Evolutionary conservation across 2,797 vertebrate genomes (phyloP), one percentile per base, ranked within the genome.

Genomic region (Melanogrammus aeglefinus): DNA sequence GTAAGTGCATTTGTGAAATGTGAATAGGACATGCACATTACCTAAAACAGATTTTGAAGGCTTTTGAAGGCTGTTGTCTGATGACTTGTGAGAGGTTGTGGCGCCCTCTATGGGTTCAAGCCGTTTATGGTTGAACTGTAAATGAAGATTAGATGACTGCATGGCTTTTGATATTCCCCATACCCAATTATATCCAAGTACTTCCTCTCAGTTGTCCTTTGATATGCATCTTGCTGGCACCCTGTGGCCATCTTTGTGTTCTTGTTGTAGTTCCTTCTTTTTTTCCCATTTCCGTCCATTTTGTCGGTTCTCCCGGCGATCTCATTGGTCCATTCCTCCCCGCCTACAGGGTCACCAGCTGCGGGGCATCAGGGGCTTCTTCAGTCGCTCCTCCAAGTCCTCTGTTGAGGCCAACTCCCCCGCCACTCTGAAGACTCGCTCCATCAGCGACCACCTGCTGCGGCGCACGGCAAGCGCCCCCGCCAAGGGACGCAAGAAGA

Each of bases 401-500:
- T 91, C 93, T 0, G 93, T 95, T 18, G 97, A 99, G 81, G 92
- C 89, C 79, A 85, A 86, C 76, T 86, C 88, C 0, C 88, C 91
- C 73, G 85, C 89, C 36, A 92, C 93, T 0, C 84, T 93, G 57
- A 93, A 95, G 29, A 99, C 98, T 74, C 94, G 96, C 76, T 98
- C 97, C 0, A 91, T 98, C 9, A 96, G 97, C 8, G 96, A 98
- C 18, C 95, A 96, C 72, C 92, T 99, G 78, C 94, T 99, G 77
- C 95, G 97, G 0, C 97, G 98, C 77, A 98, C 97, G 0, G 97
- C 96, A 83, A 99, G 98, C 0, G 98, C 97, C 2, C 98, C 97
- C 0, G 96, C 97, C 76, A 99, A 99, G 81, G 97, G 96, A 57
- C 94, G 97, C 73, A 99, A 97, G 89, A 99, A 99, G 88, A 97